Percentiles rank a stretch among this genome's conserved stretches.
Conservation (phyloP, 2,797 vertebrate species). For the Aplochiton taeniatus region DNA sequence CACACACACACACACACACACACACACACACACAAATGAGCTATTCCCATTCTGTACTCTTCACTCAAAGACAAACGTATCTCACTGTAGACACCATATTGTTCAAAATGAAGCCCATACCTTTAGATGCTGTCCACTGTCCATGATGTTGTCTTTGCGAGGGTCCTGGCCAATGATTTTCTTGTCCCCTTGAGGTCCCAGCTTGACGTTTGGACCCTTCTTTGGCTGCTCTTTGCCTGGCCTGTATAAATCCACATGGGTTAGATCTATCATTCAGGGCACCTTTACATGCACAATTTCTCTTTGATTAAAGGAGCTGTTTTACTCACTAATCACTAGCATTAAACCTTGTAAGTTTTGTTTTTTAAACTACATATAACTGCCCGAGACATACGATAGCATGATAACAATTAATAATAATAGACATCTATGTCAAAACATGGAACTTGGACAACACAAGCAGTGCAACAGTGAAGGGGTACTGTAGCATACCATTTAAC, state of each 20-base stretch:
- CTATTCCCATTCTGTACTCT: background rate
- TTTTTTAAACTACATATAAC: background rate
- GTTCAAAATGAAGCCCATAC: conserved; percentile 56
- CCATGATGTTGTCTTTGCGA: conserved; percentile 89
- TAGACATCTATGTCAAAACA: background rate
- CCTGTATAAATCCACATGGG: conserved; percentile 65
- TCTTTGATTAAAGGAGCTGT: background rate
- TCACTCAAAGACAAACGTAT: background rate
- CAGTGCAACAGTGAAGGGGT: background rate
- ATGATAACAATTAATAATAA: background rate
- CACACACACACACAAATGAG: conserved; percentile 1
- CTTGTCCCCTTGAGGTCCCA: conserved; percentile 92
- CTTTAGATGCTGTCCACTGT: conserved; percentile 88
- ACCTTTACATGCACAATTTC: no score
- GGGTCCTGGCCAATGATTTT: conserved; percentile 90
- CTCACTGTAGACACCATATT: background rate
- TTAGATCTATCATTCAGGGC: no score
- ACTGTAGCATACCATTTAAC: background rate
- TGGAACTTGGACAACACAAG: conserved; percentile 5
- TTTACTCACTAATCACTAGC: background rate
- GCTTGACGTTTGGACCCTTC: conserved; percentile 91
- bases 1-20: conserved; percentile 16
- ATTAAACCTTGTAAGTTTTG: background rate
- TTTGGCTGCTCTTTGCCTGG: conserved; percentile 94
- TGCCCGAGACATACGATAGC: background rate